These are phyloP conservation scores for Drosophila incognita DNA, from an alignment of 2,888 invertebrate species.

Conservation along the genomic window DNA sequence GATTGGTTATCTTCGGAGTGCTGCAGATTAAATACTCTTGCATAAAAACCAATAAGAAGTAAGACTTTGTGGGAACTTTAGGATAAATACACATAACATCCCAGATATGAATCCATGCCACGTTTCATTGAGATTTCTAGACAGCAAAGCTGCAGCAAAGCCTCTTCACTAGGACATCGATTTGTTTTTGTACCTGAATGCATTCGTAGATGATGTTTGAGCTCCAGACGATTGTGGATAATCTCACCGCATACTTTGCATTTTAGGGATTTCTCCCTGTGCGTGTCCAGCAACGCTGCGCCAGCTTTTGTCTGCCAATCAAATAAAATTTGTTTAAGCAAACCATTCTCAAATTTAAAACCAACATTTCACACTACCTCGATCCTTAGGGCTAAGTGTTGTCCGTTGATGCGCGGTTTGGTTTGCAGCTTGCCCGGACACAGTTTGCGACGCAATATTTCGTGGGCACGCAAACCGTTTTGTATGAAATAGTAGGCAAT, in stretches of 20 bases:
- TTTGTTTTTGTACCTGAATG: constrained; percentile 70
- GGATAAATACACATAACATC: not conserved
- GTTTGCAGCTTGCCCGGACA: constrained; percentile 42
- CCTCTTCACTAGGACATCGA: not conserved
- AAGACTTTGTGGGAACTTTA: not conserved
- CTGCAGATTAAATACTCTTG: not conserved
- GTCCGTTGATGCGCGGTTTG: constrained; percentile 32
- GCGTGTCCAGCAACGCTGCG: not conserved
- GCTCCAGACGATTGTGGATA: constrained; percentile 67
- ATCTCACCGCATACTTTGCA: constrained; percentile 78
- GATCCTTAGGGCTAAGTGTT: constrained; percentile 7
- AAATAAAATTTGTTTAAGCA: constrained; percentile 3
- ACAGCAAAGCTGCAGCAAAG: not conserved
- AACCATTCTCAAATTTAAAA: not conserved
- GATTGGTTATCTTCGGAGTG: not conserved
- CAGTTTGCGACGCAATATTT: constrained; percentile 70
- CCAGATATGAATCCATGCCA: not conserved
- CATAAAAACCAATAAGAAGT: not conserved
- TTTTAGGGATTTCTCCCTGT: constrained; percentile 31
- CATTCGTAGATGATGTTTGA: constrained; percentile 77
- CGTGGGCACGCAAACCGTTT: constrained; percentile 76
- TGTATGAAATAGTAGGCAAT: constrained; percentile 77
- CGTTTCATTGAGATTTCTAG: not conserved
- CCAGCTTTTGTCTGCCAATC: constrained; percentile 17
- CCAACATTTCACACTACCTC: constrained; percentile 28